Evolutionary conservation across 2,113 vertebrate genomes (phyloP).

Genomic region (Elephas maximus): DNA sequence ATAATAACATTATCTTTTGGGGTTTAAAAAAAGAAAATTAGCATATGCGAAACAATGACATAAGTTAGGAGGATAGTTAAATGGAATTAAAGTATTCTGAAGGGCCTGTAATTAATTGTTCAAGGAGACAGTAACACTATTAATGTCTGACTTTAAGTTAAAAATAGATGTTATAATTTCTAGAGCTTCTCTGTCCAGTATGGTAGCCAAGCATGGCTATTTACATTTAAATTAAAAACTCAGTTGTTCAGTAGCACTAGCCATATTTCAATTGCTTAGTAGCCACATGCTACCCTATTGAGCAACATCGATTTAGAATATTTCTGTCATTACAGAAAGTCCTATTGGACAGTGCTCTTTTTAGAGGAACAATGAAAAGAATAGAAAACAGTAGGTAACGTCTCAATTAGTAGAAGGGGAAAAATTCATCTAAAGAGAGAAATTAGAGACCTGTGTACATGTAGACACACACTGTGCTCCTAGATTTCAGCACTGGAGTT

Average conservation of each 20-base stretch:
- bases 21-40: background rate
- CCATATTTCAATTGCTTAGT: background rate
- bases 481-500: background rate
- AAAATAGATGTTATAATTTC: background rate
- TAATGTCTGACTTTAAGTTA: constrained; percentile 17
- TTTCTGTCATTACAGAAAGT: constrained; percentile 13
- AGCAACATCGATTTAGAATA: constrained; percentile 21
- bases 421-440: background rate
- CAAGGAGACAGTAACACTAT: background rate
- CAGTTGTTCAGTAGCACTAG: background rate
- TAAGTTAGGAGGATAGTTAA: background rate
- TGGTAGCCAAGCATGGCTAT: background rate
- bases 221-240: constrained; percentile 18
- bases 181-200: background rate
- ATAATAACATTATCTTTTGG: constrained; percentile 17
- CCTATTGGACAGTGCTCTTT: background rate
- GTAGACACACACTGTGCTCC: background rate
- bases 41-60: background rate
- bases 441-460: background rate
- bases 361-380: background rate
- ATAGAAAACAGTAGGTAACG: background rate
- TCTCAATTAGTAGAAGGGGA: background rate
- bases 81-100: constrained; percentile 10
- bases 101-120: constrained; percentile 31
- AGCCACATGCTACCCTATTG: background rate